These are phyloP conservation scores for Galaxias olidus DNA, from an alignment of 2,797 vertebrate species.

Conservation along the genomic window DNA sequence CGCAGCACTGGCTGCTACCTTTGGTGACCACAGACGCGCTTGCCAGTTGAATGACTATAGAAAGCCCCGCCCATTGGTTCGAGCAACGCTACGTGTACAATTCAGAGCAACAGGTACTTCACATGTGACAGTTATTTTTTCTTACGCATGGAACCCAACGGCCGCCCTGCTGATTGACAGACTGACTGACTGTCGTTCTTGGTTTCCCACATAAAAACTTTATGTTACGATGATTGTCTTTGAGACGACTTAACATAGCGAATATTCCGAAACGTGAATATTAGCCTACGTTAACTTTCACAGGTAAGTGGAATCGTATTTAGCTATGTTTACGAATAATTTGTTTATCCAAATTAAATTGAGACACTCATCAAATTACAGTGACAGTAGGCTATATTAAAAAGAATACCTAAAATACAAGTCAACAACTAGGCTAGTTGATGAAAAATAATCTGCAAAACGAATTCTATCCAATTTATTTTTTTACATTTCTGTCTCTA, in stretches of 20 bases:
- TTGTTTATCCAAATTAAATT: not conserved
- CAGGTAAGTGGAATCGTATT: not conserved
- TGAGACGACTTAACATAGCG: not conserved
- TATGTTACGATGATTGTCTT: not conserved
- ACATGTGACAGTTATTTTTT: constrained; percentile 60
- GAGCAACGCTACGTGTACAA: constrained; percentile 79
- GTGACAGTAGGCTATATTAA: too few relatives aligned
- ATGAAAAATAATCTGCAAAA: too few relatives aligned
- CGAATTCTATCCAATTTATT: too few relatives aligned
- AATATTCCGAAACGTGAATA: not conserved
- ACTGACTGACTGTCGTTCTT: too few relatives aligned
- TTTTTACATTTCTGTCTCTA: too few relatives aligned
- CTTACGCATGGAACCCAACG: constrained; percentile 21
- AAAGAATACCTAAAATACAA: not conserved
- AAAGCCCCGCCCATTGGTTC: constrained; percentile 68
- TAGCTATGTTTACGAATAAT: not conserved
- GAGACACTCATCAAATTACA: too few relatives aligned
- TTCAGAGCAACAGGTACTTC: constrained; percentile 70
- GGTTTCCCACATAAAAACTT: not conserved
- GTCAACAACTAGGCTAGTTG: too few relatives aligned
- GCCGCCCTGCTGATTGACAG: not conserved
- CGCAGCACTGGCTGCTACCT: constrained; percentile 5
- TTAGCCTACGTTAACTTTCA: not conserved
- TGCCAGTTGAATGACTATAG: constrained; percentile 12
- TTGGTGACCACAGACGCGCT: not conserved